Evolutionary conservation across 2,797 vertebrate genomes (phyloP), one percentile per base, ranked within the genome.

Genomic region (Myotis planiceps): DNA sequence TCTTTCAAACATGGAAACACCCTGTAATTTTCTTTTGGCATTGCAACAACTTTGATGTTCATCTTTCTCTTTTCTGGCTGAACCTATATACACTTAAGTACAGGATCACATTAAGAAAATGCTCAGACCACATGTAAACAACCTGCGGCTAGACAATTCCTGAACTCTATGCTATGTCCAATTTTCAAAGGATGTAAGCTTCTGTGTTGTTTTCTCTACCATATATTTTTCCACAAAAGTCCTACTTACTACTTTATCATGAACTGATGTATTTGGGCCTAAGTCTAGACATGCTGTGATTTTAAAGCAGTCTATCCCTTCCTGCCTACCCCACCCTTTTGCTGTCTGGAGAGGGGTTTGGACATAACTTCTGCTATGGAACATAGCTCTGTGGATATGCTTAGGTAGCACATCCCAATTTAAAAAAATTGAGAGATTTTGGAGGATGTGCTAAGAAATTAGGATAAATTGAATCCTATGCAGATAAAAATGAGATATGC

Each of bases 1-100:
- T 98, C 98, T 98, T 97, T 98, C 95, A 98, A 97, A 98, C 94
- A 97, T 96, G 98, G 98, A 98, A 98, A 98, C 98, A 79, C 98
- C 98, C 98, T 99, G 81, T 98, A 98, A 99, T 99, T 99, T 98
- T 72, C 98, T 96, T 94, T 92, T 98, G 98, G 96, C 98, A 98
- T 95, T 75, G 83, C 71, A 97, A 45, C 95, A 98, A 97, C 91
- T 97, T 97, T 97, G 97, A 98, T 98, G 98, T 98, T 97, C 98
- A 97, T 98, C 96, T 98, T 98, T 98, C 97, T 98, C 74, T 96
- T 90, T 97, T 96, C 92, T 97, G 95, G 97, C 96, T 97, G 96
- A 98, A 97, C 96, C 97, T 98, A 97, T 97, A 97, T 96, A 69
- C 96, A 95, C 98, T 98, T 98, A 98, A 98, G 95, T 80, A 93